A percentile compares a stretch with the other conserved stretches of the same genome.
Conservation (phyloP, 1,140 invertebrate species). For the Palaemon carinicauda region DNA sequence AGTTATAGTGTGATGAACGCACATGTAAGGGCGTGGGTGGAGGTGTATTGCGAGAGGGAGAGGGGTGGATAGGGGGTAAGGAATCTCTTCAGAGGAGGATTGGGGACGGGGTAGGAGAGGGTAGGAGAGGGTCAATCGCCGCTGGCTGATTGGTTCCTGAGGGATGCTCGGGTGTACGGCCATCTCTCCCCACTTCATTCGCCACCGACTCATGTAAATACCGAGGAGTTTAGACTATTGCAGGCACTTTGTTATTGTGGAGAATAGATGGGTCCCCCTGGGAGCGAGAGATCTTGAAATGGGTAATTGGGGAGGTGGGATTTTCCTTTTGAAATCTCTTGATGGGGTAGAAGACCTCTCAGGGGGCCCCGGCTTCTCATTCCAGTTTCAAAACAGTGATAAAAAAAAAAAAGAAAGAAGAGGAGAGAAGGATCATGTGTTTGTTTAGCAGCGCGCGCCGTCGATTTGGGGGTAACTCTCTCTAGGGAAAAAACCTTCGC, state of each 20-base stretch:
- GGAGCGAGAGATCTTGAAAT: constrained; percentile 52
- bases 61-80: neutral
- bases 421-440: constrained; percentile 6
- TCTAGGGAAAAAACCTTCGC: neutral
- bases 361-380: constrained; percentile 47
- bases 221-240: constrained; percentile 30
- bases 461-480: constrained; percentile 38
- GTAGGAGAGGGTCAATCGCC: neutral
- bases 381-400: constrained; percentile 48
- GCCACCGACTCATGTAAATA: constrained; percentile 34
- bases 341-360: neutral
- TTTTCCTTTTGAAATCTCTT: constrained; percentile 30
- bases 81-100: neutral
- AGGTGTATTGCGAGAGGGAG: neutral
- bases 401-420: too few relatives aligned
- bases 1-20: neutral
- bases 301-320: constrained; percentile 37
- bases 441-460: constrained; percentile 27
- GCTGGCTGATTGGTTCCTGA: constrained; percentile 46
- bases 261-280: constrained; percentile 21
- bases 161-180: constrained; percentile 19
- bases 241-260: constrained; percentile 43
- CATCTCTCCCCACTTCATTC: neutral
- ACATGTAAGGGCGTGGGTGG: neutral
- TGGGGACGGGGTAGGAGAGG: neutral